Evolutionary conservation across 53 echinoderm and acorn worm genomes (phyloP).

Genomic region (Paelopatides confundens): DNA sequence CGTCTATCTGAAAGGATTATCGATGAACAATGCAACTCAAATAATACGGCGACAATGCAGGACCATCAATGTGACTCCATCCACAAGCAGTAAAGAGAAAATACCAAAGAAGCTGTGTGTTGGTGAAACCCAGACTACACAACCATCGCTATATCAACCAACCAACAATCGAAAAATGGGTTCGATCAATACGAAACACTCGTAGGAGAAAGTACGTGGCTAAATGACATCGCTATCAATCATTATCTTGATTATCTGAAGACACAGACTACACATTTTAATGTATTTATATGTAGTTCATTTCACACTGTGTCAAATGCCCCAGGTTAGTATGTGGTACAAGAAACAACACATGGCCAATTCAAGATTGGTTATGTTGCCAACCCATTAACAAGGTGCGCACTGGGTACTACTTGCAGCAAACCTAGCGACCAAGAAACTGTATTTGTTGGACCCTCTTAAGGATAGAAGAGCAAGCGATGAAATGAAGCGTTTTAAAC

Average conservation of each 20-base stretch:
- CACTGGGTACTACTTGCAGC: slow-evolving; percentile 8
- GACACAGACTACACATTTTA: neutral
- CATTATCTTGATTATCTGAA: neutral
- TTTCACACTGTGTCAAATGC: neutral
- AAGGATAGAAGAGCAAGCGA: neutral
- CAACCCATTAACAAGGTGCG: neutral
- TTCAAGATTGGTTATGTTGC: neutral
- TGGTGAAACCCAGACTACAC: too few species aligned
- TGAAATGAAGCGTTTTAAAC: slow-evolving; percentile 1
- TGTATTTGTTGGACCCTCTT: neutral
- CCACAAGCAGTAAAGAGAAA: too few species aligned
- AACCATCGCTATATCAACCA: too few species aligned
- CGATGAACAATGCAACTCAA: too few species aligned
- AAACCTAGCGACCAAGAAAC: neutral
- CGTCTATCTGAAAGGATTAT: too few species aligned
- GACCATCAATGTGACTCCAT: too few species aligned
- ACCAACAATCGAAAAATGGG: too few species aligned
- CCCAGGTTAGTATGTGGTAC: neutral
- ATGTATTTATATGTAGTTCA: slow-evolving; percentile 2
- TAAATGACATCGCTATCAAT: neutral
- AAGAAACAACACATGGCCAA: neutral
- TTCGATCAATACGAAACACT: neutral
- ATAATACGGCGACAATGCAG: too few species aligned
- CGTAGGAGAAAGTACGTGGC: neutral
- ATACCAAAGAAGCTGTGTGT: too few species aligned